phyloP scores from a whole-genome alignment of 2,797 vertebrate genomes.

The Monodelphis domestica region DNA sequence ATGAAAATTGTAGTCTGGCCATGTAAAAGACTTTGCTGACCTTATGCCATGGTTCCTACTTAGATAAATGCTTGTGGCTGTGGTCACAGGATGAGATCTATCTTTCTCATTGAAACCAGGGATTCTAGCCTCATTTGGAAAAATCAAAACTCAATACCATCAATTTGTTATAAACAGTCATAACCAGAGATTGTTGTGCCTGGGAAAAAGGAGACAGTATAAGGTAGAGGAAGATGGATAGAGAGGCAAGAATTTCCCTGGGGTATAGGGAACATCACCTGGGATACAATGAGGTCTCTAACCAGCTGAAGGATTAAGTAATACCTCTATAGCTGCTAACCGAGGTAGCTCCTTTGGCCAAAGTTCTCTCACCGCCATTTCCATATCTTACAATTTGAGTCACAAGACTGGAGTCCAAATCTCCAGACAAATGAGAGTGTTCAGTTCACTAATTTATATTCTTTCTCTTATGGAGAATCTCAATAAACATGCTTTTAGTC shows the following conservation, averaged over 20 bases:
- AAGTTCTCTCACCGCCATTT: conserved; percentile 34
- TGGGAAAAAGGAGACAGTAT: neutral
- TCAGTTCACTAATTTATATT: conserved; percentile 81
- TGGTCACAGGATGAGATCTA: neutral
- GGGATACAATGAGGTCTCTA: neutral
- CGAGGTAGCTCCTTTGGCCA: neutral
- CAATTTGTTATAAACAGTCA: neutral
- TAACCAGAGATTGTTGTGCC: neutral
- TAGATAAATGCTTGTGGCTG: neutral
- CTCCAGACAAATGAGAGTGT: conserved; percentile 78
- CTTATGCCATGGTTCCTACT: neutral
- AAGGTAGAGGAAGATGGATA: neutral
- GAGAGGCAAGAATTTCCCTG: neutral
- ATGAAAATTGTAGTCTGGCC: neutral
- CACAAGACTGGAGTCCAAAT: conserved; percentile 77
- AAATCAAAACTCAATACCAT: neutral
- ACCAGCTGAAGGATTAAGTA: neutral
- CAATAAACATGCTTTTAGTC: conserved; percentile 78
- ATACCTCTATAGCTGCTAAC: neutral
- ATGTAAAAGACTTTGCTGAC: neutral
- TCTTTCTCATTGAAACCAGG: neutral
- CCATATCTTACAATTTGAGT: conserved; percentile 46
- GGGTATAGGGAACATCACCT: neutral
- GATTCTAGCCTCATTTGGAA: neutral
- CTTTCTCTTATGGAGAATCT: conserved; percentile 80